phyloP scores from a whole-genome alignment of 2,113 vertebrate genomes.

The Phainopepla nitens region DNA sequence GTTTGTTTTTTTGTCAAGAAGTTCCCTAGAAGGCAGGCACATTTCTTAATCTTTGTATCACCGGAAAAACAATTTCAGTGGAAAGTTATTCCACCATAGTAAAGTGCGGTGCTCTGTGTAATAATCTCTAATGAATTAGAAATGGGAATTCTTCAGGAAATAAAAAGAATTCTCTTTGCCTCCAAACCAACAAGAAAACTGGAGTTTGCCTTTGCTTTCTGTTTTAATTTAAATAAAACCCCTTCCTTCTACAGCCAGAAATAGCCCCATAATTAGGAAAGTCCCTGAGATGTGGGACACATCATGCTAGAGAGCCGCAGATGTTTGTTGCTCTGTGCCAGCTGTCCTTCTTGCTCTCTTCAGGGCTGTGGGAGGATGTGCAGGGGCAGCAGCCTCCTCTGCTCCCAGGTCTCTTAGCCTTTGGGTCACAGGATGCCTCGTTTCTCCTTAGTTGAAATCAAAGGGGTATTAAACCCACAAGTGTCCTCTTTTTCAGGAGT shows the following conservation, averaged over 20 bases:
- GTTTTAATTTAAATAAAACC: background rate
- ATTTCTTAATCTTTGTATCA: background rate
- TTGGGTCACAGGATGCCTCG: rapidly evolving
- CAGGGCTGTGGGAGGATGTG: background rate
- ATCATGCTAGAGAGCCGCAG: rapidly evolving
- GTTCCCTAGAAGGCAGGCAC: background rate
- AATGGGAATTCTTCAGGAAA: background rate
- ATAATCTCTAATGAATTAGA: background rate
- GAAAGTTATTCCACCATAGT: background rate
- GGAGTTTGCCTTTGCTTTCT: background rate
- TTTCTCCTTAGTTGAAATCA: background rate
- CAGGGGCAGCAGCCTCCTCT: background rate
- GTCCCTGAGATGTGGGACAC: background rate
- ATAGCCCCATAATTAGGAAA: background rate
- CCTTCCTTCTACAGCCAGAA: background rate
- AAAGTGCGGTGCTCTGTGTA: background rate
- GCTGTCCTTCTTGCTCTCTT: background rate
- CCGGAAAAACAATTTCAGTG: background rate
- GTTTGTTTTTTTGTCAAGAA: background rate
- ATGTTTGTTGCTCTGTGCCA: background rate
- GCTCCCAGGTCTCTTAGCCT: background rate
- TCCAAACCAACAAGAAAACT: background rate
- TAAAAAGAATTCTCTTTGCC: background rate
- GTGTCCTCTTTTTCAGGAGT: background rate
- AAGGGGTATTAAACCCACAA: background rate